Evolutionary conservation across 2,797 vertebrate genomes (phyloP).

Genomic region (Chaetodon trifasciatus): DNA sequence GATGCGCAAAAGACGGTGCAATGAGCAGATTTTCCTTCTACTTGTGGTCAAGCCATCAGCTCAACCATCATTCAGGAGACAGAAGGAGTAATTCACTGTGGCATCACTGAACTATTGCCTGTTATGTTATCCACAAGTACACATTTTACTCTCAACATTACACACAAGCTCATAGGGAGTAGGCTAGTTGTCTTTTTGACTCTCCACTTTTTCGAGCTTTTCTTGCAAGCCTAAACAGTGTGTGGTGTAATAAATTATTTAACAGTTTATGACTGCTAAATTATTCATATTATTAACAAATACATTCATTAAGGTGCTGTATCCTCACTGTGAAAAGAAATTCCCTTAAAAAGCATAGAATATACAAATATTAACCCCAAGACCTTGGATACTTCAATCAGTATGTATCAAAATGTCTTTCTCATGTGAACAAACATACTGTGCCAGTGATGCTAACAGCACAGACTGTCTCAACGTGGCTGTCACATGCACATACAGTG

Average conservation of each 20-base stretch:
- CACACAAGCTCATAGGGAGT: background rate
- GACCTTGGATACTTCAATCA: background rate
- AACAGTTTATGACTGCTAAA: constrained; percentile 24
- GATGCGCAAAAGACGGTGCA: constrained; percentile 22
- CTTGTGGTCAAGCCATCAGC: constrained; percentile 21
- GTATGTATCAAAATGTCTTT: background rate
- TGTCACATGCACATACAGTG: background rate
- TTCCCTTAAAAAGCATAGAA: background rate
- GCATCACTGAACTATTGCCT: constrained; percentile 7
- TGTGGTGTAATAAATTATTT: constrained; percentile 2
- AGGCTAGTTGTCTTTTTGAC: background rate
- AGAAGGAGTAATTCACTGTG: background rate
- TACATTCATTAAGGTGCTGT: background rate
- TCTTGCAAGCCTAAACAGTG: constrained; percentile 1
- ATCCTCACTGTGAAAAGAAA: background rate
- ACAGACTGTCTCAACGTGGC: background rate
- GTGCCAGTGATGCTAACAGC: background rate
- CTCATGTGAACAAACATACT: background rate
- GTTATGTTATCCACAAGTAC: background rate
- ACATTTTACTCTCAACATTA: constrained; percentile 21
- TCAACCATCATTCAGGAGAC: constrained; percentile 16
- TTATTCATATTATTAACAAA: constrained; percentile 27
- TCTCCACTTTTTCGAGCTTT: constrained; percentile 1
- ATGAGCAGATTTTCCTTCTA: constrained; percentile 40
- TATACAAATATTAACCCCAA: background rate